Conservation (phyloP, 2,888 invertebrate genomes). For the Artemia sinica region DNA sequence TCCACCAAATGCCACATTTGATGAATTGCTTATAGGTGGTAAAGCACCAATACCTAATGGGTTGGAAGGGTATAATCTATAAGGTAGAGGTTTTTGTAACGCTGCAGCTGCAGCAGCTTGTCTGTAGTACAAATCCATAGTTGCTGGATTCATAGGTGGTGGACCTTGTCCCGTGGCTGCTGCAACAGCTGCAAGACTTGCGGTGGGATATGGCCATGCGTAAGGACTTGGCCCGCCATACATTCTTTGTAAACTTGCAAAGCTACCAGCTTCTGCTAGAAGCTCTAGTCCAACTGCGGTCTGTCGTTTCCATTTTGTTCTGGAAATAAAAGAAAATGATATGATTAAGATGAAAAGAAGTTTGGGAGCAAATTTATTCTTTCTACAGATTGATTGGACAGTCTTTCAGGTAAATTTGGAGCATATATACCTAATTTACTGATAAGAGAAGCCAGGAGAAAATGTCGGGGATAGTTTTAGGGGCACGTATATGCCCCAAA, state of each 20-base stretch:
- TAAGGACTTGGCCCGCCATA: slow-evolving; percentile 60
- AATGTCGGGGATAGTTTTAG: too few relatives aligned
- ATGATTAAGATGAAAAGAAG: background rate
- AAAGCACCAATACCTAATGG: slow-evolving; percentile 37
- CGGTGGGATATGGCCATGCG: slow-evolving; percentile 37
- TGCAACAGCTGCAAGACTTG: slow-evolving; percentile 26
- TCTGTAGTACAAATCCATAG: slow-evolving; percentile 59
- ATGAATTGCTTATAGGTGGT: slow-evolving; percentile 19
- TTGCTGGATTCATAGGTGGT: slow-evolving; percentile 16
- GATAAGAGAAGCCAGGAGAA: too few relatives aligned
- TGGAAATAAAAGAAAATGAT: slow-evolving; percentile 32
- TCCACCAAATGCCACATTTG: slow-evolving; percentile 17
- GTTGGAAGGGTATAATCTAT: slow-evolving; percentile 35
- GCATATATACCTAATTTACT: too few relatives aligned
- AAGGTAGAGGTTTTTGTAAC: slow-evolving; percentile 72
- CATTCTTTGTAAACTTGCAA: slow-evolving; percentile 90
- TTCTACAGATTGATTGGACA: too few relatives aligned
- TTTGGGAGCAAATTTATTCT: too few relatives aligned
- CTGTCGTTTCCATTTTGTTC: slow-evolving; percentile 98
- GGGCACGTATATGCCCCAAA: too few relatives aligned
- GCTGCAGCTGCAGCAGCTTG: slow-evolving; percentile 60
- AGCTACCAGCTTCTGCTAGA: slow-evolving; percentile 89
- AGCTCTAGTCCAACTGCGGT: slow-evolving; percentile 93
- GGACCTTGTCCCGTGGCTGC: slow-evolving; percentile 19
- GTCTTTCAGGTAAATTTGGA: too few relatives aligned